Percentiles rank a stretch among this genome's conserved stretches.
phyloP scores from a whole-genome alignment of 2,797 vertebrate genomes.

The Bucorvus abyssinicus region DNA sequence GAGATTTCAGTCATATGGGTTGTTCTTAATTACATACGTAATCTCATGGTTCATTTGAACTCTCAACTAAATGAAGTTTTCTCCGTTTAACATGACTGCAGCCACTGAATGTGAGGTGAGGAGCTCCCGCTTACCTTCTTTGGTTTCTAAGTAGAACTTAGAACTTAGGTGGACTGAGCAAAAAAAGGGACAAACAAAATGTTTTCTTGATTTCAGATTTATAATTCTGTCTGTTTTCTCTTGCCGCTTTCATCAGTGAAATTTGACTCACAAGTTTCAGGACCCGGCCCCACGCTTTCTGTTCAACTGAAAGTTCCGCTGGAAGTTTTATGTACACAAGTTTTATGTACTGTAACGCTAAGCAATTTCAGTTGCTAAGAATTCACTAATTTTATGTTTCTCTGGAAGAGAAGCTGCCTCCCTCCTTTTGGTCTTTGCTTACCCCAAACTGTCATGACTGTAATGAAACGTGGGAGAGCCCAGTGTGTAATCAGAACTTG shows the following conservation, averaged over 20 bases:
- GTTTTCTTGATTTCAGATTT: background rate
- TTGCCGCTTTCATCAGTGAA: background rate
- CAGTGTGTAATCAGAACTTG: background rate
- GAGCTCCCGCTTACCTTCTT: background rate
- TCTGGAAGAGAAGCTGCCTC: background rate
- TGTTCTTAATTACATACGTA: background rate
- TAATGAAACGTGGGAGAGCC: background rate
- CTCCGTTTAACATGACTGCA: background rate
- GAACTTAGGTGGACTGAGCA: background rate
- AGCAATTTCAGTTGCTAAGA: background rate
- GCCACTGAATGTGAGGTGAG: background rate
- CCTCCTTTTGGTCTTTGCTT: background rate
- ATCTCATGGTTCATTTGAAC: conserved; percentile 3
- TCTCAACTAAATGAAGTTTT: background rate
- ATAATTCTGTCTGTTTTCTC: background rate
- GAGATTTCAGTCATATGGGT: background rate
- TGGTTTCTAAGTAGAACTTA: background rate
- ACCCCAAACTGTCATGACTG: background rate
- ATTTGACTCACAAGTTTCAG: background rate
- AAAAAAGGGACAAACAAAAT: background rate
- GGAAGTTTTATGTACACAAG: background rate
- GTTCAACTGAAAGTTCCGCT: background rate
- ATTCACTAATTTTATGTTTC: background rate
- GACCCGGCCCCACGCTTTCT: background rate
- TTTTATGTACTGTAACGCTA: background rate